Evolutionary conservation across 2,797 vertebrate genomes (phyloP), one percentile per base, ranked within the genome.

Genomic region (Semaprochilodus insignis): DNA sequence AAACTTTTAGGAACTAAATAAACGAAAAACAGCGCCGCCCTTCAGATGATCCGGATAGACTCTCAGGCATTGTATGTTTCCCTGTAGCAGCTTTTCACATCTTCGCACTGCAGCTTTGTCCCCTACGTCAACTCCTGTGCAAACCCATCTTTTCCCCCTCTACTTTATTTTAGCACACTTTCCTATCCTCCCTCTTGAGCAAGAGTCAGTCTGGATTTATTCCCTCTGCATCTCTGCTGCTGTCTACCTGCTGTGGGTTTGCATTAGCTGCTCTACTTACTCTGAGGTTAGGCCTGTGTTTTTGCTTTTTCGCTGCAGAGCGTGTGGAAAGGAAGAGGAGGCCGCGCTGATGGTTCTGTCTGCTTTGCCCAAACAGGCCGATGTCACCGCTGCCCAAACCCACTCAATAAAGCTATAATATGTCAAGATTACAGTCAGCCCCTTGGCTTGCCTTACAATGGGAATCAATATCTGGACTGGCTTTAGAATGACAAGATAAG

Each of bases 401-500:
- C 77, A 80, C 85, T 82, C 77, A 82, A 87, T 87, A 82, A 82
- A 82, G 82, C 85, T 77, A 77, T 82, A 84, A 82, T 82, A 82
- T 36, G 73, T 77, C 80, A 69, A 84, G 85, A 87, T 84, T 87
- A 80, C 70, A 87, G 80, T 82, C 72, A 63, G 60, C 60, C 63
- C 80, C 80, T 79, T 81, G 75, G 84, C 73, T 76, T 74, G 75
- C 63, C 81, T 79, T 80, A 81, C 85, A 76, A 84, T 73, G 59
- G 66, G 74, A 86, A 88, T 88, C 86, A 81, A 89, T 87, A 87
- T 83, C 78, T 76, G 83, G 73, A 85, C 85, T 74, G 67, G 60
- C 83, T 86, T 86, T 54, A 83, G 66, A 86, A 77, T 81, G 81
- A 87, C 65, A 76, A 86, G 88, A 90, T 87, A 85, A 81, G 79